Percentiles rank a stretch among this genome's conserved stretches.
Evolutionary conservation across 2,113 vertebrate species (phyloP).

Genomic region (Caretta caretta): DNA sequence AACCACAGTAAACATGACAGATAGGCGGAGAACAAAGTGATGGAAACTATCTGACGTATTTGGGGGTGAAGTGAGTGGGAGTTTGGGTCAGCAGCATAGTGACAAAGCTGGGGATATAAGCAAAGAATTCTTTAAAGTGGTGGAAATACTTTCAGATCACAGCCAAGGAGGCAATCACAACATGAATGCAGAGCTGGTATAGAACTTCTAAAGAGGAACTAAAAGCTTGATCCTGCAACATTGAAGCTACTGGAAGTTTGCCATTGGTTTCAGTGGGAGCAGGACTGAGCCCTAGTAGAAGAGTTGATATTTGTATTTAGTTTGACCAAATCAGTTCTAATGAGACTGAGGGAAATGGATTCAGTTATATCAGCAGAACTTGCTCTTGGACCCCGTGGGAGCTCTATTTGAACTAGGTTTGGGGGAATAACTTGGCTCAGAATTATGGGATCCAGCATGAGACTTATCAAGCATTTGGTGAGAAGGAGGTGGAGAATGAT

Average conservation of each 20-base stretch:
- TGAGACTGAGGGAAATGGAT: slow-evolving; percentile 18
- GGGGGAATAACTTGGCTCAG: not conserved
- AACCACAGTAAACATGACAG: too few relatives aligned
- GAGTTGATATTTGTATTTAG: slow-evolving; percentile 34
- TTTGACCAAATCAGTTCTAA: not conserved
- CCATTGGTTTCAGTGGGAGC: not conserved
- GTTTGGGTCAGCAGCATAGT: not conserved
- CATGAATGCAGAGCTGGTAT: not conserved
- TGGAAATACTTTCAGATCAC: not conserved
- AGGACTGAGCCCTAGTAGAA: slow-evolving; percentile 59
- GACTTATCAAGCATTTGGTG: slow-evolving; percentile 59
- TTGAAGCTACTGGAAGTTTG: not conserved
- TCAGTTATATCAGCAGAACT: slow-evolving; percentile 38
- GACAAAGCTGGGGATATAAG: not conserved
- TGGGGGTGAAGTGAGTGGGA: not conserved
- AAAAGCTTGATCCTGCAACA: not conserved
- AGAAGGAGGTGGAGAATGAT: slow-evolving; percentile 58
- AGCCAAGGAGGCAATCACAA: not conserved
- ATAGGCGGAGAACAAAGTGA: not conserved
- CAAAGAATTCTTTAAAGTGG: not conserved
- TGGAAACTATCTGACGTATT: not conserved
- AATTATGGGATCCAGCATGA: slow-evolving; percentile 42
- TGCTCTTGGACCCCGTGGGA: slow-evolving; percentile 42
- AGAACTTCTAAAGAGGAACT: not conserved
- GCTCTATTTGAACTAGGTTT: slow-evolving; percentile 36